Evolutionary conservation across 35 echinoderm and acorn worm species (phyloP), one percentile per base, ranked within the genome.

Genomic region (Apostichopus japonicus): DNA sequence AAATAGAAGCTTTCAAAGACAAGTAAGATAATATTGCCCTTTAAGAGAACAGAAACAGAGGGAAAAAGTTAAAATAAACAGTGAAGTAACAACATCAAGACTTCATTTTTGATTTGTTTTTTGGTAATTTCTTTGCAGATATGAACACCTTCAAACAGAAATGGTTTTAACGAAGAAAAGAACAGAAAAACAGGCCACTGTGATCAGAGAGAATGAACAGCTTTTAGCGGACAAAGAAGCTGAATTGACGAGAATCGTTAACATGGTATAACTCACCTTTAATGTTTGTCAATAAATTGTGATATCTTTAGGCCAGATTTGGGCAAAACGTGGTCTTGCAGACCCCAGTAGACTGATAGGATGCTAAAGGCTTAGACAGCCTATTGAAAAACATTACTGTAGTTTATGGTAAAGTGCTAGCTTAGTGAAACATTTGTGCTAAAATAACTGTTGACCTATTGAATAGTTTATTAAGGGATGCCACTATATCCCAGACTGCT

Each of bases 71-170:
- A 2, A 15, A 8, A n/a, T 23, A 27, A 77, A 23, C 19, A 77
- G 13, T 15, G n/a, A 15, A 72, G 67, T 72, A 72, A 0, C 67
- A 72, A 72, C 67, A 15, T 6, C 67, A 72, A 6, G 67, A 15
- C 1, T 72, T 21, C 67, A 44, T 44, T 44, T 44, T 44, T 44
- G 2, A 33, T 3, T 59, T 59, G 2, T 59, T 4, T 11, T 61
- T 61, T 44, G 33, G 0, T 44, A 44, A 44, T 44, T 90, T 87
- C 52, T 75, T 58, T 57, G 6, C 76, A 99, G 97, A 72, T 91
- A 96, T 79, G 90, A 96, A 51, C 96, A 94, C 13, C n/a, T 99
- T 24, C 87, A 96, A 54, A 88, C 95, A 19, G 97, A 99, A 13
- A 71, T 96, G 44, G 63, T 96, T 1, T 63, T 96, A 17, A 17